Evolutionary conservation across 2,797 vertebrate genomes (phyloP), one percentile per base, ranked within the genome.

Genomic region (Craterocephalus amniculus): DNA sequence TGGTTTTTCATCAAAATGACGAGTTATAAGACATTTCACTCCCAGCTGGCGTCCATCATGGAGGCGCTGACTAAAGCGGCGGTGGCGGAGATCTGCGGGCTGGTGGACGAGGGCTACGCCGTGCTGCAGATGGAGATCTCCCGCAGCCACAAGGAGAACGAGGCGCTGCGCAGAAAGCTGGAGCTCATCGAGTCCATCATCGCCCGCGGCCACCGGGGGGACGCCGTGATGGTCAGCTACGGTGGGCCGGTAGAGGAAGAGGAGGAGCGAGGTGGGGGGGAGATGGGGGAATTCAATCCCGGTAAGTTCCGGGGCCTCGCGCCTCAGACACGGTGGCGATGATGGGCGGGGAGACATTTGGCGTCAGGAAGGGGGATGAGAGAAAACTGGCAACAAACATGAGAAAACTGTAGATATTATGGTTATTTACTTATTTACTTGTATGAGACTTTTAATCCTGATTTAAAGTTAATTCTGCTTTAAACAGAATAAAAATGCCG

Each of bases 41-140:
- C 89, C 0, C 92, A 93, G 71, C 63, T 94, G 61, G 57, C 90
- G 57, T 89, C 90, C 85, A 90, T 94, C 80, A 92, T 94, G 91
- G 93, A 93, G 89, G 83, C 89, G 4, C 85, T 94, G 85, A 76
- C 89, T 34, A 72, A 69, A 7, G 89, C 93, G 26, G 93, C 92
- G 0, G 90, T 92, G 86, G 65, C 87, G 58, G 92, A 94, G 85
- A 91, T 94, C 72, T 90, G 92, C 71, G 88, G 78, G 83, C 86
- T 94, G 79, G 79, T 94, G 83, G 92, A 91, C 0, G 89, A 85
- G 27, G 81, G 89, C 62, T 90, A 87, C 80, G 80, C 89, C 14
- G 88, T 70, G 55, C n/a, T 93, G 55, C 89, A 83, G 67, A 58
- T 91, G 58, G 91, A 93, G 84, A 62, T 93, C 14, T 38, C 26